Base-by-base conservation (phyloP, 2,888 invertebrate genomes). In the Xestia rhomboidea region DNA sequence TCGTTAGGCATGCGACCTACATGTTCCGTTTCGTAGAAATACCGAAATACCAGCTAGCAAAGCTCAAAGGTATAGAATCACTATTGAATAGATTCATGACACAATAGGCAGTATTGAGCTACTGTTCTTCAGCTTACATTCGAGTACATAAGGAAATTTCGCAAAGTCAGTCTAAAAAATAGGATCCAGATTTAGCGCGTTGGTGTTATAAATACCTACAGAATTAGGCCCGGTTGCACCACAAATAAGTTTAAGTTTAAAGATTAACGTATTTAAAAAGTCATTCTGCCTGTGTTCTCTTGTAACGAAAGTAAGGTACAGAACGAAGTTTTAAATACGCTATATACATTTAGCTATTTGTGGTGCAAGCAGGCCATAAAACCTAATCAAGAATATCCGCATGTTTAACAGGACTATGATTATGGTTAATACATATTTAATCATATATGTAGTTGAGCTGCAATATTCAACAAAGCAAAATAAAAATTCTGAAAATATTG, bases 11-110 rank as follows among this genome's bases (percentile, higher is more conserved):
- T 21, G 21, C 21, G 69, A 77, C 69, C 63, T 69, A 68, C 7
- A 46, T 77, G 30, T 57, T 38, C 44, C 15, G n/a, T n/a, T 63
- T 15, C 27, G 44, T 68, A n/a, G 68, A 77, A 77, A 68, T 64
- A 68, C 63, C 34, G 30, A 77, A 68, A 64, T 46, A 77, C 27
- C 44, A 64, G 44, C 54, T 46, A 10, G 27, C 44, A 64, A 54
- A n/a, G 69, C 27, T 54, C 46, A 77, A 64, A 64, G 38, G 44
- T 46, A 49, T 30, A 49, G 46, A 38, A 41, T n/a, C 30, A 51
- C 51, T 63, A 27, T 63, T 68, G 34, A 77, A 68, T 63, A 63
- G 34, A 68, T 68, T 24, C 27, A 68, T 63, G 49, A 27, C 44
- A 44, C 44, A 68, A 63, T 41, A 54, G 51, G 44, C 34, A 63